Evolutionary conservation across 2,888 invertebrate genomes (phyloP), one percentile per base, ranked within the genome.

Genomic region (Chrysolina haemoptera): DNA sequence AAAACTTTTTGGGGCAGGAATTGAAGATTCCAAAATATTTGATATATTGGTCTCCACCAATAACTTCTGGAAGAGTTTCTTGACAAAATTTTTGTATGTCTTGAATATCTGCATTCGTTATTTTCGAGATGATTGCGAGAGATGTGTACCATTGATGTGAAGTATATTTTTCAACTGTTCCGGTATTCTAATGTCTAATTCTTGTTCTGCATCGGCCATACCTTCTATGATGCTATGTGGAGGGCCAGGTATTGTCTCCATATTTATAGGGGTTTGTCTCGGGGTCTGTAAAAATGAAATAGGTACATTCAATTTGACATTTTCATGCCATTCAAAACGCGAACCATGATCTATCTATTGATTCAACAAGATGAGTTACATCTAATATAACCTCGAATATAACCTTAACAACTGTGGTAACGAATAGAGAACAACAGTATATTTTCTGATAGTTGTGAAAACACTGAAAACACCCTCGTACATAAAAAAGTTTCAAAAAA

Each of bases 171-270:
- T 43, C 43, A 43, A 43, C 43, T 43, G 43, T 43, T 43, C 43
- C 12, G 43, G 43, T 43, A 43, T 43, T 43, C 11, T 12, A 43
- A 43, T 43, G 43, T 43, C 11, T 43, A 43, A 43, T 43, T 43
- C 43, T 43, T 43, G 43, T 43, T 43, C 43, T 43, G 43, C 43
- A 43, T 43, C 43, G 43, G 43, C 43, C 43, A 43, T 43, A 43
- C 43, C 43, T 43, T 43, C 43, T 43, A 43, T 43, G 43, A 43
- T 27, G 27, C 27, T 27, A 27, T 27, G 27, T 27, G 27, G 27
- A 27, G 27, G 43, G 11, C 43, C 43, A 43, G 43, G 43, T 43
- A 43, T 43, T 43, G 43, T 43, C 43, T 12, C 43, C 43, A 43
- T 43, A 1, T 1, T 11, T 1, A 12, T 43, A 9, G 9, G 11